A percentile compares a stretch with the other conserved stretches of the same genome.
Evolutionary conservation across 2,797 vertebrate genomes (phyloP).

Genomic region (Tamandua tetradactyla): DNA sequence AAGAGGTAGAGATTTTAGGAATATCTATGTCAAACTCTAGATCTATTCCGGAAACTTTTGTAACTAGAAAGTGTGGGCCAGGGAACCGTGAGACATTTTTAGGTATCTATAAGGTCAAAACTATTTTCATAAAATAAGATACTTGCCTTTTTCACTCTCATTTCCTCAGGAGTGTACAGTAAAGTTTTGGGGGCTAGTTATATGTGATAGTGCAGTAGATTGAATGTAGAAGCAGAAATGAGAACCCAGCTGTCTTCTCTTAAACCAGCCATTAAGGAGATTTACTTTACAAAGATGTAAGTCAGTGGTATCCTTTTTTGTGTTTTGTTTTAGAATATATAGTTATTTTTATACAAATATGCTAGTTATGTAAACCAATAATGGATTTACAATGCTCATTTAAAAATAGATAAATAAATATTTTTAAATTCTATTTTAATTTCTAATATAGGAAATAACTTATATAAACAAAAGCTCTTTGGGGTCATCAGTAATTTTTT

Average conservation of each 20-base stretch:
- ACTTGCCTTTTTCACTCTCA: background rate
- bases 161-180: background rate
- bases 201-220: background rate
- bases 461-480: conserved; percentile 14
- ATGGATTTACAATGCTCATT: background rate
- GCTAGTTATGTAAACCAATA: background rate
- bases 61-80: background rate
- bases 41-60: background rate
- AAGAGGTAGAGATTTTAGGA: background rate
- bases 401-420: background rate
- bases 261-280: background rate
- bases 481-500: conserved; percentile 2
- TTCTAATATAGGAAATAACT: background rate
- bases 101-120: background rate
- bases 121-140: conserved; percentile 3
- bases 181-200: background rate
- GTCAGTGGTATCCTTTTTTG: background rate
- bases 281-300: background rate
- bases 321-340: background rate
- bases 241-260: background rate
- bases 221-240: background rate
- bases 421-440: conserved; percentile 32
- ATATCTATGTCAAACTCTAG: background rate
- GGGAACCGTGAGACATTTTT: background rate
- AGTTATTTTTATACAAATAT: background rate